phyloP scores from a whole-genome alignment of 2,888 invertebrate genomes.

The Drosophila setosimentum region DNA sequence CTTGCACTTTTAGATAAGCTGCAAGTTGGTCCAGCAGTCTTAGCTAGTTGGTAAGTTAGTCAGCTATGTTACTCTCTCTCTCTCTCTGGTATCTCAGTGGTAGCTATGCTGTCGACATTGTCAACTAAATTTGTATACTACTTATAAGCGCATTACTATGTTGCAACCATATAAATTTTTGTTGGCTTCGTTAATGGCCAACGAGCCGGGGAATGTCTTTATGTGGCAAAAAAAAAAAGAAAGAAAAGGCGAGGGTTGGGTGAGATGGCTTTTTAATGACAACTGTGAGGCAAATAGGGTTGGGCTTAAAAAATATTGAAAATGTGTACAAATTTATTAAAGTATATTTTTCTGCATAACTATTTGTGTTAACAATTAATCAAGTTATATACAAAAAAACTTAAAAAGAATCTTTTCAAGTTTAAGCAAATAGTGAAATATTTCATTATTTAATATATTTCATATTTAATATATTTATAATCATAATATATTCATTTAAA shows the following conservation, averaged over 20 bases:
- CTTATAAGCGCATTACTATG: constrained; percentile 71
- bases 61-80: constrained; percentile 8
- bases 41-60: constrained; percentile 17
- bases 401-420: no score
- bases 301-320: background rate
- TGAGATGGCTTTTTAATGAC: background rate
- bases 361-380: no score
- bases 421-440: no score
- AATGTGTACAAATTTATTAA: background rate
- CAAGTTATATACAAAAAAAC: no score
- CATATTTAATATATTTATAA: no score
- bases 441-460: no score
- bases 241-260: constrained; percentile 26
- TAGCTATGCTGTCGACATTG: constrained; percentile 64
- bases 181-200: constrained; percentile 58
- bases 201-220: constrained; percentile 36
- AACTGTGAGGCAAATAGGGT: background rate
- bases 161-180: constrained; percentile 71
- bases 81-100: background rate
- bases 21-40: constrained; percentile 18
- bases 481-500: no score
- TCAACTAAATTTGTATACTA: constrained; percentile 70
- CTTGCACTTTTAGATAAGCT: constrained; percentile 73
- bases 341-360: background rate
- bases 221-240: background rate